Percentiles rank a stretch among this genome's conserved stretches.
These are phyloP conservation scores for Pomacea maculata DNA, from an alignment of 1,140 invertebrate genomes.

Conservation along the genomic window DNA sequence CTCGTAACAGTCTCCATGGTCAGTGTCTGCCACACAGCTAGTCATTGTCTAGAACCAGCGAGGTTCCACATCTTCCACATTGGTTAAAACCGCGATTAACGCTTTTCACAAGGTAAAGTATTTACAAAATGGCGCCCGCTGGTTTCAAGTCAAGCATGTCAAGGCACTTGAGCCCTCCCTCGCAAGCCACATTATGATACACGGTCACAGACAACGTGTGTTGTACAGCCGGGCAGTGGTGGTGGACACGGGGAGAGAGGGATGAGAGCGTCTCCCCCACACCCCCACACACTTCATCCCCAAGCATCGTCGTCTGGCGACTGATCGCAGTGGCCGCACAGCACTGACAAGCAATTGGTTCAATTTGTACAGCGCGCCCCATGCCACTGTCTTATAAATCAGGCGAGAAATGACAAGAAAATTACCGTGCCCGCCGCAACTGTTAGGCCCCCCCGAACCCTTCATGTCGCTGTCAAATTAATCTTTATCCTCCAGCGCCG, in stretches of 20 bases:
- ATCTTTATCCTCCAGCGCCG: slow-evolving; percentile 1
- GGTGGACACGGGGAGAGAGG: not conserved
- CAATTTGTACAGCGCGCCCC: slow-evolving; percentile 1
- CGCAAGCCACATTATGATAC: not conserved
- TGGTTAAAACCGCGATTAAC: too few relatives aligned
- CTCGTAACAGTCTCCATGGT: too few relatives aligned
- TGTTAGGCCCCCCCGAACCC: not conserved
- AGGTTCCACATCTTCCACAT: too few relatives aligned
- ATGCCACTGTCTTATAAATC: slow-evolving; percentile 6
- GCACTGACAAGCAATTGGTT: slow-evolving; percentile 1
- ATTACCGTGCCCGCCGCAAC: not conserved
- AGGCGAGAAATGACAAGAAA: slow-evolving; percentile 6
- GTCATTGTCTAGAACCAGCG: too few relatives aligned
- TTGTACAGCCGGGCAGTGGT: not conserved
- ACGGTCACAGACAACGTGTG: not conserved
- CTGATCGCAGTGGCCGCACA: not conserved
- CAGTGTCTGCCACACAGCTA: too few relatives aligned
- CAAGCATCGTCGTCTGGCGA: not conserved
- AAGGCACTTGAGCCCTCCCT: too few relatives aligned
- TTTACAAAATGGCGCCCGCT: too few relatives aligned
- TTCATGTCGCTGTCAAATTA: slow-evolving; percentile 9
- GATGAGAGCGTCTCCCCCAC: not conserved
- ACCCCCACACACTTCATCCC: too few relatives aligned
- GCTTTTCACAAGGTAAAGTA: too few relatives aligned
- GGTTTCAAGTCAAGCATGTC: too few relatives aligned